Evolutionary conservation across 2,113 vertebrate genomes (phyloP).

Genomic region (Forbesichthys agassizii): DNA sequence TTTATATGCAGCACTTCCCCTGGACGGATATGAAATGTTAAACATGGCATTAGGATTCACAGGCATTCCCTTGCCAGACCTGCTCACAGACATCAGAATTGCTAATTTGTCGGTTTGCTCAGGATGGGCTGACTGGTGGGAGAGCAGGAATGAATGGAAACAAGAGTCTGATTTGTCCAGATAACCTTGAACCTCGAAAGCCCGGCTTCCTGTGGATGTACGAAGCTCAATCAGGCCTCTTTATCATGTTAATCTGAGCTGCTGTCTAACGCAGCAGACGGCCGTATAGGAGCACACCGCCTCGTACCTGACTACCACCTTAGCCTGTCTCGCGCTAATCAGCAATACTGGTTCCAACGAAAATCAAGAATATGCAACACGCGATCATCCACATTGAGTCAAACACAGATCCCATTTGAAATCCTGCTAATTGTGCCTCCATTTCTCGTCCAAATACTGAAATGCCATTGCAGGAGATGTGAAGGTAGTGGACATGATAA

Average conservation of each 20-base stretch:
- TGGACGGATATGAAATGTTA: constrained; percentile 71
- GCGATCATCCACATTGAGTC: constrained; percentile 42
- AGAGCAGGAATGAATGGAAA: constrained; percentile 68
- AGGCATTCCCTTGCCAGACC: constrained; percentile 67
- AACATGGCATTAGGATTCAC: constrained; percentile 76
- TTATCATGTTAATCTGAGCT: constrained; percentile 68
- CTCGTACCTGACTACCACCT: constrained; percentile 47
- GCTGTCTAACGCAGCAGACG: constrained; percentile 29
- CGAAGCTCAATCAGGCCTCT: constrained; percentile 62
- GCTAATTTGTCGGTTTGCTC: constrained; percentile 69
- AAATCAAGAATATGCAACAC: constrained; percentile 29
- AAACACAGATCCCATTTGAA: constrained; percentile 47
- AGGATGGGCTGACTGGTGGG: constrained; percentile 57
- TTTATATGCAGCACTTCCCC: constrained; percentile 70
- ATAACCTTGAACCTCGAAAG: constrained; percentile 71
- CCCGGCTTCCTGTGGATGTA: constrained; percentile 59
- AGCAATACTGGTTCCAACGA: constrained; percentile 39
- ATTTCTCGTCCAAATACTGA: constrained; percentile 59
- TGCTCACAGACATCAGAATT: constrained; percentile 74
- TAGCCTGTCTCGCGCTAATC: constrained; percentile 43
- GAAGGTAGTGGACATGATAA: constrained; percentile 60
- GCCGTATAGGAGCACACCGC: constrained; percentile 3
- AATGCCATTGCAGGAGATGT: constrained; percentile 56
- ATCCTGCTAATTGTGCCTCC: constrained; percentile 43
- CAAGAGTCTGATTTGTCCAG: constrained; percentile 71